These are phyloP conservation scores for Rafetus swinhoei DNA, from an alignment of 2,113 vertebrate genomes.

Conservation along the genomic window DNA sequence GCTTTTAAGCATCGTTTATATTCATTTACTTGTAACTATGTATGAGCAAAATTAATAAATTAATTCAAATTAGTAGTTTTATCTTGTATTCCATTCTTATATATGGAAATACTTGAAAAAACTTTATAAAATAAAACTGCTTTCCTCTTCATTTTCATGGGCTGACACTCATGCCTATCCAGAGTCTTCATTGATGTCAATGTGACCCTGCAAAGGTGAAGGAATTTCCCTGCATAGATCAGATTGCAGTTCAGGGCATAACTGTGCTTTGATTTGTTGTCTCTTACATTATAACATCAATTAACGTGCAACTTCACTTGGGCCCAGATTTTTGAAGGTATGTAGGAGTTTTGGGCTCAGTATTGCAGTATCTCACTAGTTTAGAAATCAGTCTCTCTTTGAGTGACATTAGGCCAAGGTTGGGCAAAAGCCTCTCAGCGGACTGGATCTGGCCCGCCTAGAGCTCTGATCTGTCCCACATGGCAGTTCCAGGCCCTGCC, in stretches of 20 bases:
- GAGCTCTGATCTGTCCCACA: no score
- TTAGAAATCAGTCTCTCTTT: not conserved
- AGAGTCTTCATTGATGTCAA: slow-evolving; percentile 58
- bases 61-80: slow-evolving; percentile 26
- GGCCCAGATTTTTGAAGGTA: not conserved
- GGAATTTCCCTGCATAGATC: fast-evolving
- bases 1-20: not conserved
- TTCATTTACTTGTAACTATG: not conserved
- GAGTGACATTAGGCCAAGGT: not conserved
- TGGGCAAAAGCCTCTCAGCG: no score
- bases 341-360: not conserved
- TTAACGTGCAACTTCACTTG: not conserved
- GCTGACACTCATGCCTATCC: not conserved
- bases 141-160: not conserved
- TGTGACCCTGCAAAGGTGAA: slow-evolving; percentile 13
- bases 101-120: not conserved
- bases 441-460: no score
- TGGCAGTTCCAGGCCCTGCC: no score
- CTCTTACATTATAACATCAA: not conserved
- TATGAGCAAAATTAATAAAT: not conserved
- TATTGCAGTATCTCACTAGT: no score
- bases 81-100: not conserved
- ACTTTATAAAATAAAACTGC: not conserved
- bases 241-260: not conserved
- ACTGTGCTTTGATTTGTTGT: not conserved